A percentile compares a stretch with the other conserved stretches of the same genome.
Evolutionary conservation across 2,113 vertebrate genomes (phyloP).

Genomic region (Menidia beryllina): DNA sequence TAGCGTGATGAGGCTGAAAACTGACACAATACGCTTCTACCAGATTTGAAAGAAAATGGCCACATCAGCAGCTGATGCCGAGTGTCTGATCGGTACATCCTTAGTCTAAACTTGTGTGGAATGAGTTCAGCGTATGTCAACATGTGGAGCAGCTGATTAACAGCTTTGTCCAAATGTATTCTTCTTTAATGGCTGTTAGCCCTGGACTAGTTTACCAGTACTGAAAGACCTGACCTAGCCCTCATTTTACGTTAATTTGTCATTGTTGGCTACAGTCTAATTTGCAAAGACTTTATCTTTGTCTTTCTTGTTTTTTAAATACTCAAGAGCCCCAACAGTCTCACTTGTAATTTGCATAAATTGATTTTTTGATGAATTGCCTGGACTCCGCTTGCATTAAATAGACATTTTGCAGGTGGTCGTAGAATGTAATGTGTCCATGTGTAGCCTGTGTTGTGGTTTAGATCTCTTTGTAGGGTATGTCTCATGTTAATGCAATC

Average conservation of each 20-base stretch:
- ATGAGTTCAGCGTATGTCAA: slow-evolving; percentile 59
- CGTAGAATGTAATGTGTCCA: slow-evolving; percentile 24
- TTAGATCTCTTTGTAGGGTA: slow-evolving; percentile 36
- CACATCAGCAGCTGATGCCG: too few species aligned
- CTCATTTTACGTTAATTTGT: slow-evolving; percentile 56
- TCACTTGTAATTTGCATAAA: slow-evolving; percentile 65
- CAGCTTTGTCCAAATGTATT: slow-evolving; percentile 45
- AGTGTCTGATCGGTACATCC: too few species aligned
- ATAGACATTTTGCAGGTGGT: slow-evolving; percentile 56
- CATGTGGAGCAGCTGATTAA: slow-evolving; percentile 55
- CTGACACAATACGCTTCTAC: too few species aligned
- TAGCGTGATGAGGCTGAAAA: too few species aligned
- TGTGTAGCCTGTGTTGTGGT: slow-evolving; percentile 49
- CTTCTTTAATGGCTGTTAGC: slow-evolving; percentile 22
- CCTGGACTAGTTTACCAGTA: not conserved
- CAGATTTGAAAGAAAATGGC: too few species aligned
- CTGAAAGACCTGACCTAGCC: slow-evolving; percentile 42
- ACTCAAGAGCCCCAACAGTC: slow-evolving; percentile 14
- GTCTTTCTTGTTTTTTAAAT: slow-evolving; percentile 44
- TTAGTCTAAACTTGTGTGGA: slow-evolving; percentile 20
- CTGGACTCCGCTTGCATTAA: slow-evolving; percentile 12
- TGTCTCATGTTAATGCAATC: slow-evolving; percentile 56
- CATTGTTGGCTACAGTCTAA: slow-evolving; percentile 44
- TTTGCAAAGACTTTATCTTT: slow-evolving; percentile 50
- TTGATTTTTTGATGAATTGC: slow-evolving; percentile 55